Evolutionary conservation across 2,113 vertebrate species (phyloP).

Genomic region (Phainopepla nitens): DNA sequence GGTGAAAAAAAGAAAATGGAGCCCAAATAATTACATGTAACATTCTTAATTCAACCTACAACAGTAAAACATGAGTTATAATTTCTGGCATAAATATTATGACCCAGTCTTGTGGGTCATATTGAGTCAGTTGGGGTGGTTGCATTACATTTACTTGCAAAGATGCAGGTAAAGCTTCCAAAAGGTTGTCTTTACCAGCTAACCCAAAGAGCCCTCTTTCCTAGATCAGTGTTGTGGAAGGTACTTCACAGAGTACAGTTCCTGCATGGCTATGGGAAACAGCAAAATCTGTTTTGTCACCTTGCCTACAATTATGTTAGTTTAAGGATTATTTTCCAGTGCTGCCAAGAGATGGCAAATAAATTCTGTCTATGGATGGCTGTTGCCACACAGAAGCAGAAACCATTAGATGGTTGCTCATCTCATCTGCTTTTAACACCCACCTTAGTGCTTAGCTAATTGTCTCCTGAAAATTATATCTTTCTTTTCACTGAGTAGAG

Average conservation of each 20-base stretch:
- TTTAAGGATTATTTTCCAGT: neutral
- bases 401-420: neutral
- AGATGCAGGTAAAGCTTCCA: neutral
- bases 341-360: neutral
- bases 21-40: neutral
- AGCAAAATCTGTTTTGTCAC: neutral
- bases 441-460: neutral
- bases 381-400: neutral
- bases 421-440: neutral
- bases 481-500: neutral
- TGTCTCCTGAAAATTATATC: neutral
- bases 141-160: neutral
- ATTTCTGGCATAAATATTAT: neutral
- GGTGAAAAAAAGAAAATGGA: neutral
- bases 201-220: neutral
- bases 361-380: neutral
- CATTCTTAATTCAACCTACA: neutral
- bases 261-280: neutral
- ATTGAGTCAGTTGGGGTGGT: neutral
- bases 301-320: neutral
- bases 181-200: neutral
- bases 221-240: neutral
- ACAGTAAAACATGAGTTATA: neutral
- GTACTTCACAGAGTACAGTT: neutral
- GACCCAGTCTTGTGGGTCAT: neutral